Conservation (phyloP, 2,888 invertebrate species). For the Cybosia mesomella region DNA sequence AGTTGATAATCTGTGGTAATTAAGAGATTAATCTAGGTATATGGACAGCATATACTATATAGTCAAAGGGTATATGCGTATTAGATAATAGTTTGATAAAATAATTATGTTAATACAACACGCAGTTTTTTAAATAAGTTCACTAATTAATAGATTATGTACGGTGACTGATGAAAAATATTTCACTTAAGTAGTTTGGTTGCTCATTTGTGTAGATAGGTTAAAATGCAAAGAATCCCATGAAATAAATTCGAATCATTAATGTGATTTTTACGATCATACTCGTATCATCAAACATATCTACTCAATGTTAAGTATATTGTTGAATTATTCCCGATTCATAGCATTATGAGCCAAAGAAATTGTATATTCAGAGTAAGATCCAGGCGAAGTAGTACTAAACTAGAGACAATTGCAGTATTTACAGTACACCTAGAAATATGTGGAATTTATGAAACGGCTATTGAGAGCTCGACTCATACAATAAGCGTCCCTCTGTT, state of each 20-base stretch:
- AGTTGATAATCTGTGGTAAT: no score
- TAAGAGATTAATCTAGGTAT: no score
- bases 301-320: neutral
- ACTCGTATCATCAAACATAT: no score
- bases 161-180: neutral
- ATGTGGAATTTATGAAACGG: neutral
- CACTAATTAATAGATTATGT: neutral
- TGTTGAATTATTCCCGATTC: neutral
- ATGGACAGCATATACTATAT: no score
- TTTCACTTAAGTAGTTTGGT: neutral
- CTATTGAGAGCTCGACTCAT: neutral
- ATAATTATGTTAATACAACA: constrained; percentile 27
- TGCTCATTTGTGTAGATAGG: no score
- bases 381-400: neutral
- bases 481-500: neutral
- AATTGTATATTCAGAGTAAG: neutral
- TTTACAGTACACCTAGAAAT: neutral
- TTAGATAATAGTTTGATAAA: constrained; percentile 38
- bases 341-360: neutral
- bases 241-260: neutral
- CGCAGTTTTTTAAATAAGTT: constrained; percentile 4
- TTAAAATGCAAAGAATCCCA: neutral
- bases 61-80: no score
- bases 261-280: neutral
- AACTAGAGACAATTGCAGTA: no score